Evolutionary conservation across 2,113 vertebrate genomes (phyloP), one percentile per base, ranked within the genome.

Genomic region (Lepisosteus osseus): DNA sequence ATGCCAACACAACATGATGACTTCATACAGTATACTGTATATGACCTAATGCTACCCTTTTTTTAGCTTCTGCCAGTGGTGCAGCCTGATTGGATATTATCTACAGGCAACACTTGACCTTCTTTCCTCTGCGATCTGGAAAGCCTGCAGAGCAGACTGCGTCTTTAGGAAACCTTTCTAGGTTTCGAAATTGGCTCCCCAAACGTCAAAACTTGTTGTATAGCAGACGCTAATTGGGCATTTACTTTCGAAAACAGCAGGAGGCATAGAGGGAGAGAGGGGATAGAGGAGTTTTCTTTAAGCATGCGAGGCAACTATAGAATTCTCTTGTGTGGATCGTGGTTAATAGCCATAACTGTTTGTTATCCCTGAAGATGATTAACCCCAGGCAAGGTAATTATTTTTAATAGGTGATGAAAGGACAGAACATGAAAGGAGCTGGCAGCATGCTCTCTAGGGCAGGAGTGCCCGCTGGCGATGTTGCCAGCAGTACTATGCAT

Each of bases 191-290:
- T 41, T 12, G 13, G 61, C 63, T 13, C 40, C 42, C 63, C 63
- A n/a, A 43, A 65, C 44, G 44, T 67, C 65, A 67, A 54, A 67
- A 51, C 44, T 4, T 65, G 8, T 44, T 12, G 3, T 88, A 92
- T 92, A 88, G 84, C 83, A 77, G 87, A 88, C 90, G 89, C 90
- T 91, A 92, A 89, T 75, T 71, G 59, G 41, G 70, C 43, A 41
- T 64, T 64, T 54, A 55, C 15, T 63, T 71, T 54, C 2, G 29
- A 62, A 55, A 15, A 45, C 8, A 29, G 51, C 45, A 5, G 17
- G 70, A 40, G 70, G 62, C 29, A 43, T 13, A 59, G 56, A 8
- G 56, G 13, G 56, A 59, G 56, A 0, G 56, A 59, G 56, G 11
- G 7, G 13, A 14, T 29, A 29, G 29, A 29, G 29, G 17, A 12